Conservation (phyloP, 1,140 invertebrate genomes). For the Papilio helenus region DNA sequence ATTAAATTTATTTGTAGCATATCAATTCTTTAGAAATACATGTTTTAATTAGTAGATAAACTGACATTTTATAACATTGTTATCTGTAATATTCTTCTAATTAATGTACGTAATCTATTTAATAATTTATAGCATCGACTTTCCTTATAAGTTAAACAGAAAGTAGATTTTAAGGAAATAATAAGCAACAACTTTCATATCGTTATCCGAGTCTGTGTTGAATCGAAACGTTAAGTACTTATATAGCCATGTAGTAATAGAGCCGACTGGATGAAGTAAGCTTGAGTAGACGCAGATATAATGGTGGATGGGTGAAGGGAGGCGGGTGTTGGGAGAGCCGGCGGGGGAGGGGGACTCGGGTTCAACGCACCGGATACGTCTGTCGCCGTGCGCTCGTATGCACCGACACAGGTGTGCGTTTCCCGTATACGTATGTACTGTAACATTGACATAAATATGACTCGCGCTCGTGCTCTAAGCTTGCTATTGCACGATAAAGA, state of each 20-base stretch:
- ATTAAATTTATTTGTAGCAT: background rate
- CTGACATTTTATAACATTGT: background rate
- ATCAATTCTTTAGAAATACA: background rate
- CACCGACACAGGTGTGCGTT: slow-evolving; percentile 64
- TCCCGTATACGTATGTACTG: slow-evolving; percentile 50
- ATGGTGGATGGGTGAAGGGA: slow-evolving; percentile 2
- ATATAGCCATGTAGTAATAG: slow-evolving; percentile 24
- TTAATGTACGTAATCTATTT: background rate
- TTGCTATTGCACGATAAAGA: slow-evolving; percentile 37
- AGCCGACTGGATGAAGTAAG: slow-evolving; percentile 26
- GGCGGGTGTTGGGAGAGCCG: background rate
- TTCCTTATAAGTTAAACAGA: background rate
- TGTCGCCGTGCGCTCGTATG: slow-evolving; percentile 63
- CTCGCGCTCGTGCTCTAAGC: slow-evolving; percentile 17
- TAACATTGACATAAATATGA: slow-evolving; percentile 80
- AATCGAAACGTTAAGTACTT: slow-evolving; percentile 18
- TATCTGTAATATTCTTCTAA: background rate
- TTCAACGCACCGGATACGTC: slow-evolving; percentile 79
- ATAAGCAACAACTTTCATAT: slow-evolving; percentile 20
- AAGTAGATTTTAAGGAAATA: background rate
- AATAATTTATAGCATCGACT: background rate
- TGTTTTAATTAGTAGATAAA: background rate
- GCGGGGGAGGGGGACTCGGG: slow-evolving; percentile 47
- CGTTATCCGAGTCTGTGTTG: background rate
- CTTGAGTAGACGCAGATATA: slow-evolving; percentile 31